These are phyloP conservation scores for Leucophenga maculata DNA, from an alignment of 2,888 invertebrate species.

Conservation along the genomic window DNA sequence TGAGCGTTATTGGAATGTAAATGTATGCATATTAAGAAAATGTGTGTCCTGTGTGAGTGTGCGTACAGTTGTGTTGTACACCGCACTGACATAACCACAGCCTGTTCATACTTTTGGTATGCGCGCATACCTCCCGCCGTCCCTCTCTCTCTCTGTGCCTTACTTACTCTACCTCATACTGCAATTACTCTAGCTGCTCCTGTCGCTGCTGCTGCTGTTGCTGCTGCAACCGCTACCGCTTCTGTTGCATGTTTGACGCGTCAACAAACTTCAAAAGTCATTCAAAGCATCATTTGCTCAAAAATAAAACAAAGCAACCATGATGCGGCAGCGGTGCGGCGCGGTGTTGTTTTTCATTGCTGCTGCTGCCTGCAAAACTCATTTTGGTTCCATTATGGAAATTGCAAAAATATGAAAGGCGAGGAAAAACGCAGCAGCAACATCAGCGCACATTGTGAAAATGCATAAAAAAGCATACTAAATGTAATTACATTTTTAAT, in stretches of 20 bases:
- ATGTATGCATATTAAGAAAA: constrained; percentile 62
- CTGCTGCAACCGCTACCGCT: constrained; percentile 24
- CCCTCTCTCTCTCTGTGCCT: too few species aligned
- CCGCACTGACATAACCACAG: constrained; percentile 16
- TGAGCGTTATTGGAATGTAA: constrained; percentile 68
- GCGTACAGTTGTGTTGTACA: background rate
- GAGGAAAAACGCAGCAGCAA: constrained; percentile 28
- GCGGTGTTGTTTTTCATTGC: background rate
- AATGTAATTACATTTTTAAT: constrained; percentile 66
- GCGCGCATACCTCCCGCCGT: too few species aligned
- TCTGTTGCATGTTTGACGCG: constrained; percentile 36
- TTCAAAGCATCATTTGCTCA: constrained; percentile 46
- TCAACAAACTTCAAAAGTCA: constrained; percentile 59
- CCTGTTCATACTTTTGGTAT: too few species aligned
- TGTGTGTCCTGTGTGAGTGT: background rate
- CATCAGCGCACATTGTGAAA: background rate
- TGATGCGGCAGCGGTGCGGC: background rate
- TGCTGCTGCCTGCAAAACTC: constrained; percentile 23
- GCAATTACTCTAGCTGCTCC: constrained; percentile 4
- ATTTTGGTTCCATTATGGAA: constrained; percentile 31
- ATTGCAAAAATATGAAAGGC: constrained; percentile 26
- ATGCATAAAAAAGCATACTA: constrained; percentile 42
- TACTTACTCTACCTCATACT: too few species aligned
- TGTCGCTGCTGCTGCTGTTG: constrained; percentile 22
- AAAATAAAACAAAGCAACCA: constrained; percentile 27